Evolutionary conservation across 2,113 vertebrate genomes (phyloP).

Genomic region (Oreochromis niloticus): DNA sequence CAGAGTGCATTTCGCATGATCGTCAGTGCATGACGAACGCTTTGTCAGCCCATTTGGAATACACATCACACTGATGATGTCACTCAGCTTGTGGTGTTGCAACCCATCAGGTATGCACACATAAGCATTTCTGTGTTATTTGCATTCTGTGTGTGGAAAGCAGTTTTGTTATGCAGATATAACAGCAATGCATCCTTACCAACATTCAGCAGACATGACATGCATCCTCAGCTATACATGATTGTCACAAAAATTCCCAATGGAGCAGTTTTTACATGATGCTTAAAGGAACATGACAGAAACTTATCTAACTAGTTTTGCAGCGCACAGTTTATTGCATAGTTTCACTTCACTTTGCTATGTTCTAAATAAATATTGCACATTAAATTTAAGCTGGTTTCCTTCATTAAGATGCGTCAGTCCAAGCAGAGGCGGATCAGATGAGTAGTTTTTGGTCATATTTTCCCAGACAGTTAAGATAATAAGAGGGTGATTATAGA

Average conservation of each 20-base stretch:
- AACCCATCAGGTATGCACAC: not conserved
- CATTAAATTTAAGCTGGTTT: not conserved
- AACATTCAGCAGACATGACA: not conserved
- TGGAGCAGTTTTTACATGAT: not conserved
- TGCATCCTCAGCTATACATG: not conserved
- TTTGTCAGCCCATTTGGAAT: conserved; percentile 42
- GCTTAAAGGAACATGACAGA: not conserved
- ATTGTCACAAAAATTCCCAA: not conserved
- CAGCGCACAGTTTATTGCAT: not conserved
- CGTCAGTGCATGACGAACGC: not conserved
- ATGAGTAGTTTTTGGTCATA: conserved; percentile 15
- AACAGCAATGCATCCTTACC: not conserved
- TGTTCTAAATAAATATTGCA: not conserved
- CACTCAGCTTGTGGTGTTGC: not conserved
- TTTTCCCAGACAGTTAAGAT: conserved; percentile 38
- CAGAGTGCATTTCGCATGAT: not conserved
- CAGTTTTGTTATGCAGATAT: not conserved
- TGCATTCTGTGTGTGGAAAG: not conserved
- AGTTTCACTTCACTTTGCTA: not conserved
- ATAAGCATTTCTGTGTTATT: conserved; percentile 34
- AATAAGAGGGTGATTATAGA: conserved; percentile 63
- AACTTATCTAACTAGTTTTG: not conserved
- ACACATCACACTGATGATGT: not conserved
- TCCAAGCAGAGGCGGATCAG: not conserved
- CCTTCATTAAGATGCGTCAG: not conserved